phyloP scores from a whole-genome alignment of 2,797 vertebrate genomes.

The Enteromius paludinosus region DNA sequence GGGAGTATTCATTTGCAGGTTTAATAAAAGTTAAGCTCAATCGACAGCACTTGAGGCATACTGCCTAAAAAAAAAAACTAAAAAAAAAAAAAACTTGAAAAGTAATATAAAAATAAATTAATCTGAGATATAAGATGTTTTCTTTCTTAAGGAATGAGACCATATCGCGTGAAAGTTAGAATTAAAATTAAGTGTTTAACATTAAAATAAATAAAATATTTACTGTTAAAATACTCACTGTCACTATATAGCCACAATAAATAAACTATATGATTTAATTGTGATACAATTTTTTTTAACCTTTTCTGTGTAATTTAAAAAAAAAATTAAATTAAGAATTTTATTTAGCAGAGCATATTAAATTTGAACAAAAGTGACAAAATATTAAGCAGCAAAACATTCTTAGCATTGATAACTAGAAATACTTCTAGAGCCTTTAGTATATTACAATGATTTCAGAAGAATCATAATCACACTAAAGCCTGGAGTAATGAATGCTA shows the following conservation, averaged over 20 bases:
- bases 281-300: background rate
- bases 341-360: background rate
- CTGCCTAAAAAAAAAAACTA: background rate
- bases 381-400: background rate
- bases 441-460: background rate
- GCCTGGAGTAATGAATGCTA: background rate
- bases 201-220: background rate
- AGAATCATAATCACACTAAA: background rate
- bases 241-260: background rate
- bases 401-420: background rate
- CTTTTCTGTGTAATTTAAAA: background rate
- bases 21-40: background rate
- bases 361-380: background rate
- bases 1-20: background rate
- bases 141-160: background rate
- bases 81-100: background rate
- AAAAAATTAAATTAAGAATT: background rate
- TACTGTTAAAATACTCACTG: background rate
- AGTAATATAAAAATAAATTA: background rate
- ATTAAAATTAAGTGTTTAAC: background rate
- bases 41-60: background rate
- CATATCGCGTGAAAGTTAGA: background rate
- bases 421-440: background rate
- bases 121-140: background rate
- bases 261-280: background rate